phyloP scores from a whole-genome alignment of 2,113 vertebrate genomes.

The Eupsittula cactorum region DNA sequence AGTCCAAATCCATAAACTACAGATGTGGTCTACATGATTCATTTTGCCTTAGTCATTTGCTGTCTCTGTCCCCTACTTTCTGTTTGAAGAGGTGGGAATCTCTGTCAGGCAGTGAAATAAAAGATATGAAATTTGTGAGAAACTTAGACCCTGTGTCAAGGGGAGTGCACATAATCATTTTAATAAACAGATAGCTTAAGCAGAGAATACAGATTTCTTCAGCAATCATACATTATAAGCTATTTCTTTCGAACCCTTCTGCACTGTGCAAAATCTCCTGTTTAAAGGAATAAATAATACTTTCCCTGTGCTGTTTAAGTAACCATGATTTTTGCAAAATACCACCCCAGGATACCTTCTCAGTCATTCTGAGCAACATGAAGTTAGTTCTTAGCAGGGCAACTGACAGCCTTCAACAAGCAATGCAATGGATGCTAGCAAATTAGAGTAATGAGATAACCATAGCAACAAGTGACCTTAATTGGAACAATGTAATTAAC shows the following conservation, averaged over 20 bases:
- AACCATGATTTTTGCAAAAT: neutral
- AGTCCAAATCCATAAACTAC: neutral
- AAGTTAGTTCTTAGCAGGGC: neutral
- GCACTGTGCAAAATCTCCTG: neutral
- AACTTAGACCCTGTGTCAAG: neutral
- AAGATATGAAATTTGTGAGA: neutral
- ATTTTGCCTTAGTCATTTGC: rapidly evolving
- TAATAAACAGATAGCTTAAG: neutral
- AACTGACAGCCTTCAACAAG: neutral
- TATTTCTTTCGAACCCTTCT: neutral
- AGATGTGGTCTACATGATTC: neutral
- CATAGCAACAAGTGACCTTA: neutral
- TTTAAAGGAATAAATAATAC: neutral
- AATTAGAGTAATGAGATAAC: neutral
- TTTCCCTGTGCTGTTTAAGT: neutral
- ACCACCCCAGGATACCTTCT: neutral
- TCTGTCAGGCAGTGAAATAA: neutral
- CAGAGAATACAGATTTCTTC: neutral
- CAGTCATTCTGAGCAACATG: neutral
- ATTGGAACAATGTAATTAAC: neutral
- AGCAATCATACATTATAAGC: rapidly evolving
- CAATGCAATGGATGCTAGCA: rapidly evolving
- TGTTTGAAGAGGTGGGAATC: neutral
- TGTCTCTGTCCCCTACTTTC: neutral
- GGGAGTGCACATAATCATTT: neutral